These are phyloP conservation scores for Toxonevra muliebris DNA, from an alignment of 2,888 invertebrate genomes.

Conservation along the genomic window DNA sequence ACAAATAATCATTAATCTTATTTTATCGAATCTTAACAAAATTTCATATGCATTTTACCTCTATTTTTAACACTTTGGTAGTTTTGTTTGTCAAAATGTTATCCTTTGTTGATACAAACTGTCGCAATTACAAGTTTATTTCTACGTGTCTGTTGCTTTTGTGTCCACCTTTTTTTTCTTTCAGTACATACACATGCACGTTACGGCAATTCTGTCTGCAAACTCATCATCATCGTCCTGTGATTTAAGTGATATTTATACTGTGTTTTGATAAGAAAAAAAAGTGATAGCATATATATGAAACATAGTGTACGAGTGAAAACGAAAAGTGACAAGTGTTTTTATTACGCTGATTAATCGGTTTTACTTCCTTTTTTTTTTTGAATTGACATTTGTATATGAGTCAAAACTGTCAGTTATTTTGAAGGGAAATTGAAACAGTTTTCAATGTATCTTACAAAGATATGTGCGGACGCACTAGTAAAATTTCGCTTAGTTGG, in stretches of 20 bases:
- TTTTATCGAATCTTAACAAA: too few species aligned
- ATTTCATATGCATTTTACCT: too few species aligned
- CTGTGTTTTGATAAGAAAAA: constrained; percentile 38
- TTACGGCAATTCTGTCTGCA: constrained; percentile 12
- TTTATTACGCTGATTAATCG: constrained; percentile 55
- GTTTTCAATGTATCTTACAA: too few species aligned
- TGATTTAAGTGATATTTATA: constrained; percentile 61
- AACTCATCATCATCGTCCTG: too few species aligned
- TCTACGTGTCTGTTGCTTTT: constrained; percentile 37
- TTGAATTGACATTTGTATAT: constrained; percentile 23
- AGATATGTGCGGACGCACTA: too few species aligned
- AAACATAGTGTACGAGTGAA: constrained; percentile 29
- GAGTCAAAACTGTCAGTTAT: neutral
- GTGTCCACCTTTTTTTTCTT: constrained; percentile 12
- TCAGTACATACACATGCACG: too few species aligned
- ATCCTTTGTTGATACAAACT: constrained; percentile 59
- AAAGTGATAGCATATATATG: constrained; percentile 54
- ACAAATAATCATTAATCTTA: too few species aligned
- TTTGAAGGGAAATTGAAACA: too few species aligned
- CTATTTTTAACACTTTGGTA: too few species aligned
- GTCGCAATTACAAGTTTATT: constrained; percentile 61
- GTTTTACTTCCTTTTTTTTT: constrained; percentile 21
- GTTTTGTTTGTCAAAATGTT: constrained; percentile 28
- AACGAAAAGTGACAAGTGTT: constrained; percentile 52
- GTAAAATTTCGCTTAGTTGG: too few species aligned